phyloP scores from a whole-genome alignment of 2,113 vertebrate species.

The Oncorhynchus nerka region DNA sequence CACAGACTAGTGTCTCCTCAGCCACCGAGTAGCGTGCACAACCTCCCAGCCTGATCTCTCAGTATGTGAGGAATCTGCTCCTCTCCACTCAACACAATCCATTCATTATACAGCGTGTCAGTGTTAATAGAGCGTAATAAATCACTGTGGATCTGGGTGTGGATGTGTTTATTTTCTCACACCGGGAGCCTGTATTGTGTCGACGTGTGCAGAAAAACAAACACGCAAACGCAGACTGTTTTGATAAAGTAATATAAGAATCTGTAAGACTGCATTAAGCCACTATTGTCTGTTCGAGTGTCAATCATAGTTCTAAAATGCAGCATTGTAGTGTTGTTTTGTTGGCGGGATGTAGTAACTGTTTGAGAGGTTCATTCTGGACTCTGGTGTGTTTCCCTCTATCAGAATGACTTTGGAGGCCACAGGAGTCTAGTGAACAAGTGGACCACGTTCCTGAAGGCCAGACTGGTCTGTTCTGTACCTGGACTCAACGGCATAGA shows the following conservation, averaged over 20 bases:
- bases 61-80: conserved; percentile 55
- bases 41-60: background rate
- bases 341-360: no score
- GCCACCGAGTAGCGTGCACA: conserved; percentile 12
- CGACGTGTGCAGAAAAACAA: conserved; percentile 30
- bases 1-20: conserved; percentile 27
- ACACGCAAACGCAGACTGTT: conserved; percentile 1
- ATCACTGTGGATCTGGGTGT: conserved; percentile 33
- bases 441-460: conserved; percentile 98
- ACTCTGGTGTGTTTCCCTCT: conserved; percentile 36
- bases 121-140: conserved; percentile 42
- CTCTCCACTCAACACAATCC: conserved; percentile 37
- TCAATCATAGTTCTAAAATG: no score
- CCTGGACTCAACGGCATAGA: conserved; percentile 95
- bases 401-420: conserved; percentile 94
- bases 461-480: conserved; percentile 92
- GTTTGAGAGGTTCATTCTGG: no score
- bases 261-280: no score
- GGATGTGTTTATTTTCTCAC: conserved; percentile 10
- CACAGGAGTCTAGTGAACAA: conserved; percentile 98
- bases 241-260: no score
- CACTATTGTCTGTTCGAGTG: no score
- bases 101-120: conserved; percentile 44
- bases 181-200: conserved; percentile 30
- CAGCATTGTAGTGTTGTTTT: no score